Evolutionary conservation across 2,113 vertebrate species (phyloP), one percentile per base, ranked within the genome.

Genomic region (Cariama cristata): DNA sequence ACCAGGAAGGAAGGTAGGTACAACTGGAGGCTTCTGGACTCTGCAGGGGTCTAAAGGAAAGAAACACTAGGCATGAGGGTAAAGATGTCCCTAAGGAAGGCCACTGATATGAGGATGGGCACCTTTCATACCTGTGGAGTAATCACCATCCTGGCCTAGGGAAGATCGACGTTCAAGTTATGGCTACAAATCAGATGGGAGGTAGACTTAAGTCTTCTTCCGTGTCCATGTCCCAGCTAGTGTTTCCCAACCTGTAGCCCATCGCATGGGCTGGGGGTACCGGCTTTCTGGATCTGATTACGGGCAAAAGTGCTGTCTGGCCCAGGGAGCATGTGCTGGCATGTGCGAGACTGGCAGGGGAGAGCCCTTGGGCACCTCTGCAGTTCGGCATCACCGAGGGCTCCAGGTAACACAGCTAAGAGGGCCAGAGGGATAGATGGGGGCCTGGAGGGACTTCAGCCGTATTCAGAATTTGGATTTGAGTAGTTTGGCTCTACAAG

Each of bases 291-390:
- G 14, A 72, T 72, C 38, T 79, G 44, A 30, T 59, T 38, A 30
- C 32, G 28, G 64, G 11, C 32, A 79, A 40, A 35, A 49, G 8
- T 32, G 32, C 7, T 0, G 3, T 10, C 56, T 79, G 79, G 32
- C 56, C 59, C 12, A n/a, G 66, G 22, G 38, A 32, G 22, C 28
- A 79, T 1, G 2, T 49, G 7, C 40, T 3, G 6, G 53, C 5
- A 23, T 67, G 38, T 1, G 1, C 0, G 2, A 52, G 63, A 45
- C 7, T 3, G 4, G 14, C 12, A 75, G 22, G 9, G 2, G 2
- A 86, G 23, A 68, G 11, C 7, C 59, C 27, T 19, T 44, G 30
- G 23, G 8, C 30, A 74, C 2, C 8, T 62, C 68, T 69, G 49
- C 49, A 18, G 2, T 40, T 64, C 1, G 2, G 22, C 26, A 23